phyloP scores from a whole-genome alignment of 2,113 vertebrate species.

The Himantopus leucocephalus region DNA sequence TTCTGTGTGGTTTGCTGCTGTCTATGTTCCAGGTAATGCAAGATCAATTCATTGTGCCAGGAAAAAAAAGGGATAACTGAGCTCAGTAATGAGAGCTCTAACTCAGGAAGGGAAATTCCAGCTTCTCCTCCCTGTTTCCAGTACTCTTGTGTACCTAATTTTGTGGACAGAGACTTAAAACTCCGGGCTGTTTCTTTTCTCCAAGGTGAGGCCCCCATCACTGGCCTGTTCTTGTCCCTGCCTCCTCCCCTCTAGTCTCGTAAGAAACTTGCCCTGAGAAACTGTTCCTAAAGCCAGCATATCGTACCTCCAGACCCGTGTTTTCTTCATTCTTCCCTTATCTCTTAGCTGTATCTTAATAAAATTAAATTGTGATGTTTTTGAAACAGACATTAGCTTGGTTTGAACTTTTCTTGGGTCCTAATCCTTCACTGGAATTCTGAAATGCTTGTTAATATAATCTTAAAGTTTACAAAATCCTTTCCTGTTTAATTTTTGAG shows the following conservation, averaged over 20 bases:
- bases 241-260: background rate
- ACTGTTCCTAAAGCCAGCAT: background rate
- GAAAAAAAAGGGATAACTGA: background rate
- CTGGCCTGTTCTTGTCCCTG: background rate
- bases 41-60: background rate
- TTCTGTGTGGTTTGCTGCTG: background rate
- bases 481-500: conserved; percentile 23
- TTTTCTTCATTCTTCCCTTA: background rate
- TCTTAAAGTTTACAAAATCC: background rate
- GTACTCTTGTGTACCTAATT: background rate
- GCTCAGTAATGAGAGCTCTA: background rate
- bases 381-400: background rate
- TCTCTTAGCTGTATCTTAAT: background rate
- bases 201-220: background rate
- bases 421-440: background rate
- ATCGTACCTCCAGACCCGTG: background rate
- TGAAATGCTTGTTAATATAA: background rate
- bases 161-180: background rate
- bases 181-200: background rate
- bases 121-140: background rate
- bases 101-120: background rate
- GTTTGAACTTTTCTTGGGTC: background rate
- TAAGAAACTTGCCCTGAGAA: background rate
- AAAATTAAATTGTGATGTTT: background rate
- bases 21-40: background rate